Conservation (phyloP, 2,113 vertebrate species). For the Strix uralensis region DNA sequence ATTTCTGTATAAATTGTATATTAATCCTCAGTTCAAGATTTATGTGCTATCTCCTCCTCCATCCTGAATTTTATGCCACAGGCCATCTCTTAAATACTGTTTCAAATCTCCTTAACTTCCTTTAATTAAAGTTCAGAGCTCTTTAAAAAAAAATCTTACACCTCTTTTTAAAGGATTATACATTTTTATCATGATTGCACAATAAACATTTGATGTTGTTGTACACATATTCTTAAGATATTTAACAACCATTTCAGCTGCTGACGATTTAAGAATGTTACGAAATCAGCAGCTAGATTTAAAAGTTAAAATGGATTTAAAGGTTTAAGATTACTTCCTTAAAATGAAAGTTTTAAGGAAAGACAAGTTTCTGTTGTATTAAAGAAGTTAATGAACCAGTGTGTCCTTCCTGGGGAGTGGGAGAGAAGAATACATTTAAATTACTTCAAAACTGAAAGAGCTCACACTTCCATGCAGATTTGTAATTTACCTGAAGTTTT, state of each 20-base stretch:
- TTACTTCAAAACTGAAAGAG: background rate
- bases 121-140: conserved; percentile 7
- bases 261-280: background rate
- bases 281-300: background rate
- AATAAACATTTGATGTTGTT: background rate
- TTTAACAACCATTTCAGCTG: background rate
- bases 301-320: background rate
- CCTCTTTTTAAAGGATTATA: background rate
- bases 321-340: background rate
- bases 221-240: background rate
- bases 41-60: background rate
- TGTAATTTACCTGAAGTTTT: background rate
- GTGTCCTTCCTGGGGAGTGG: background rate
- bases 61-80: background rate
- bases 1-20: background rate
- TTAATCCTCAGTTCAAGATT: background rate
- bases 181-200: background rate
- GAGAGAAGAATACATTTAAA: background rate
- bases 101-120: background rate
- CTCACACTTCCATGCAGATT: background rate
- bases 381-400: background rate
- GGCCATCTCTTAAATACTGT: background rate
- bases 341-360: background rate
- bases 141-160: background rate
- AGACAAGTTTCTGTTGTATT: background rate